Conservation (phyloP, 1,140 invertebrate species). For the Latrodectus geometricus region DNA sequence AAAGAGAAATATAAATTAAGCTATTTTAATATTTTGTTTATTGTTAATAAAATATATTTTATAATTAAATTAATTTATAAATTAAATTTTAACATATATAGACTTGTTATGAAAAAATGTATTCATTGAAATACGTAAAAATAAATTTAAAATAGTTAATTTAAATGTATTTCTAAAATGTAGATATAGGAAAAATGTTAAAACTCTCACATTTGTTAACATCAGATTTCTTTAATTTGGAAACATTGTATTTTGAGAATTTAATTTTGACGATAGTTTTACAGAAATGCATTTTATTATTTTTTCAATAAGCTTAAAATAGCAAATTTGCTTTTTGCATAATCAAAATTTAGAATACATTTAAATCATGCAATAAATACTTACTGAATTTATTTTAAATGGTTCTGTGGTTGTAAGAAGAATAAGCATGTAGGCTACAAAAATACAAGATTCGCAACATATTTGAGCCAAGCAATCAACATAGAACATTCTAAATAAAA, state of each 20-base stretch:
- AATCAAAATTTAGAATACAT: background rate
- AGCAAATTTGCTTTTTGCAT: background rate
- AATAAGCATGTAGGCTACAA: conserved; percentile 39
- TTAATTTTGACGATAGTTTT: no score
- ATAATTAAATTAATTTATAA: background rate
- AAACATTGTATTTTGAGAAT: no score
- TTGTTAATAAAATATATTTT: background rate
- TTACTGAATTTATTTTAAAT: conserved; percentile 36
- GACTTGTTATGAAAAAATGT: background rate
- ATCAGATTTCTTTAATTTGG: no score
- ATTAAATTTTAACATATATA: background rate
- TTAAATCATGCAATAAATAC: background rate
- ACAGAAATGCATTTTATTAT: no score
- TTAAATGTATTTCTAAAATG: no score
- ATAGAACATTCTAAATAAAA: conserved; percentile 44
- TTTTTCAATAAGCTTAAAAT: background rate
- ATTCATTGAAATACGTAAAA: no score
- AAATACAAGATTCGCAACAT: conserved; percentile 36
- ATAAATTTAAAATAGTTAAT: no score
- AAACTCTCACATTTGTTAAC: no score
- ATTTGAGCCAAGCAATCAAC: conserved; percentile 53
- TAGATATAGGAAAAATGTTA: no score
- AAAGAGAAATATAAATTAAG: no score
- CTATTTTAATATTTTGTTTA: no score
- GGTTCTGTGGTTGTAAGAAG: conserved; percentile 43